phyloP scores from a whole-genome alignment of 2,888 invertebrate species.

The Cheilosia pagana region DNA sequence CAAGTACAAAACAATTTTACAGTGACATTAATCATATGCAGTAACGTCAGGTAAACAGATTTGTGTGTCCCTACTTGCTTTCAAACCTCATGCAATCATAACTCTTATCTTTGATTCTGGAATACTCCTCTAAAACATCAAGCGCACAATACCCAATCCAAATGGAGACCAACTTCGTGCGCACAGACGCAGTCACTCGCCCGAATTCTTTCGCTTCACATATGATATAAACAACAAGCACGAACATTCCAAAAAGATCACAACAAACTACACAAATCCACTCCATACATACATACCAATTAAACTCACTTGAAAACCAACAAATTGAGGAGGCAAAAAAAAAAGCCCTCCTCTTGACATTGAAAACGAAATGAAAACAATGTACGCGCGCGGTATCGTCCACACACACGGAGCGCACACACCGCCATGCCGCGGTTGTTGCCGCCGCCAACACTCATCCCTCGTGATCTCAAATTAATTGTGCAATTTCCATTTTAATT shows the following conservation, averaged over 20 bases:
- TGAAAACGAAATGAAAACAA: constrained; percentile 64
- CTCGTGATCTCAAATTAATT: constrained; percentile 71
- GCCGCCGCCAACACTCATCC: constrained; percentile 37
- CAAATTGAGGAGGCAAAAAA: constrained; percentile 30
- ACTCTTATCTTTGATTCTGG: no score
- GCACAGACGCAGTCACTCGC: neutral
- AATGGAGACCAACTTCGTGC: constrained; percentile 7
- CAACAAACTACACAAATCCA: constrained; percentile 13
- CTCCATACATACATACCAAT: constrained; percentile 35
- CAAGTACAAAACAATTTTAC: no score
- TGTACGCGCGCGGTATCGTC: constrained; percentile 21
- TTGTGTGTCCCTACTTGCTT: no score
- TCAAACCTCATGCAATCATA: no score
- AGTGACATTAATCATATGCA: no score
- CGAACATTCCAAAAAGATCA: constrained; percentile 21
- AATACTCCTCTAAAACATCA: no score
- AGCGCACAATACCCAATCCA: neutral
- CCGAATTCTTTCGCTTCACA: constrained; percentile 5
- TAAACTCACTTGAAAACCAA: constrained; percentile 38
- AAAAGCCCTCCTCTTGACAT: constrained; percentile 64
- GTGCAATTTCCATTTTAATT: constrained; percentile 71
- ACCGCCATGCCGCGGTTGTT: constrained; percentile 19
- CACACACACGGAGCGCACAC: constrained; percentile 31
- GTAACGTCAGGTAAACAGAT: no score
- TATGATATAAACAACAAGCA: constrained; percentile 1